Evolutionary conservation across 1,140 invertebrate genomes (phyloP).

Genomic region (Melipona quadrifasciata): DNA sequence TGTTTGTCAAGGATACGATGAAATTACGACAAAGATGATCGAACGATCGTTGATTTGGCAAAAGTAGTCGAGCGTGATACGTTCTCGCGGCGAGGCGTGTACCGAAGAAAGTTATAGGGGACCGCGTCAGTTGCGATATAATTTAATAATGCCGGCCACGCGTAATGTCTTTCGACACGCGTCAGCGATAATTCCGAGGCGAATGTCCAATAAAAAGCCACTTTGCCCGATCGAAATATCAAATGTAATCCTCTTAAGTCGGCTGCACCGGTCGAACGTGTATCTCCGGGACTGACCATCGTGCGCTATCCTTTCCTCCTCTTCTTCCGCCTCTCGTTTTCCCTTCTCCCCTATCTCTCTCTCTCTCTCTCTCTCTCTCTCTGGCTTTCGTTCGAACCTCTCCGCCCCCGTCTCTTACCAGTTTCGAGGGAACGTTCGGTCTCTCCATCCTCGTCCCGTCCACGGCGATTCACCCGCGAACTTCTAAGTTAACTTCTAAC

Average conservation of each 20-base stretch:
- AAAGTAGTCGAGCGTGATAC: neutral
- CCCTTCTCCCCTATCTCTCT: neutral
- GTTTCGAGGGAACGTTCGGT: neutral
- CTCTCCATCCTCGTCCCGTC: constrained; percentile 19
- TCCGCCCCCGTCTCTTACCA: neutral
- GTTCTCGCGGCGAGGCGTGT: neutral
- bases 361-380: neutral
- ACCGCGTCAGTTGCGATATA: constrained; percentile 56
- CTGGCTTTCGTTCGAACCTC: neutral
- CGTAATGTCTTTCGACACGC: constrained; percentile 70
- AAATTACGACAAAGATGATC: too few relatives aligned
- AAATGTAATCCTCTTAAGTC: constrained; percentile 81
- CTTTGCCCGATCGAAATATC: constrained; percentile 80
- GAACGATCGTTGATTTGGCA: too few relatives aligned
- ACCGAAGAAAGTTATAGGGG: constrained; percentile 58
- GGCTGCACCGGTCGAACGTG: constrained; percentile 68
- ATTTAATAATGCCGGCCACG: constrained; percentile 64
- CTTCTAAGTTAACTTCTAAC: constrained; percentile 69
- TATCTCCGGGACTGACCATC: constrained; percentile 76
- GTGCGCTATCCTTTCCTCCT: constrained; percentile 45
- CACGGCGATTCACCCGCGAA: constrained; percentile 45
- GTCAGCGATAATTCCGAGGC: constrained; percentile 73
- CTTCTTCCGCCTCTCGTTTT: neutral
- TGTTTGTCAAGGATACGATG: too few relatives aligned
- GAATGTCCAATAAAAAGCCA: constrained; percentile 79